Percentiles rank a stretch among this genome's conserved stretches.
These are phyloP conservation scores for Chloroclystis v-ata DNA, from an alignment of 2,888 invertebrate species.

Conservation along the genomic window DNA sequence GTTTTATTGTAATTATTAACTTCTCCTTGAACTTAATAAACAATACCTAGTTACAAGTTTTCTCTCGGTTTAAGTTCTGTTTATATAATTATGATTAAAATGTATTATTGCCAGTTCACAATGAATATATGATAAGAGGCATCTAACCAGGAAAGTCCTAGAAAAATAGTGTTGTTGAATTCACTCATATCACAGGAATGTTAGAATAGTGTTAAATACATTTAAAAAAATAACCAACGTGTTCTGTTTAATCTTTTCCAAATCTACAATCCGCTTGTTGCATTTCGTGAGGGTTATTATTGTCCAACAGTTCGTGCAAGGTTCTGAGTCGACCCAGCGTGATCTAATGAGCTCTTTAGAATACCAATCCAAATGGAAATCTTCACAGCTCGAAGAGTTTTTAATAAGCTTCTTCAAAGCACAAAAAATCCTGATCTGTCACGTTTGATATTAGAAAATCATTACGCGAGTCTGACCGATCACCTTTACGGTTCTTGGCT, in stretches of 20 bases:
- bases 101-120: too few species aligned
- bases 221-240: too few species aligned
- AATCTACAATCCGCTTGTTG: slow-evolving; percentile 55
- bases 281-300: slow-evolving; percentile 60
- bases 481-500: slow-evolving; percentile 25
- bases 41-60: too few species aligned
- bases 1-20: too few species aligned
- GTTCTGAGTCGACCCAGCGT: slow-evolving; percentile 41
- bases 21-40: too few species aligned
- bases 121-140: too few species aligned
- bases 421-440: slow-evolving; percentile 43
- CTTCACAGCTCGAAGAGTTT: slow-evolving; percentile 46
- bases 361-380: slow-evolving; percentile 50
- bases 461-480: slow-evolving; percentile 47
- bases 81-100: too few species aligned
- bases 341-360: slow-evolving; percentile 57
- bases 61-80: too few species aligned
- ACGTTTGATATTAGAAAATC: slow-evolving; percentile 54
- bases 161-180: too few species aligned
- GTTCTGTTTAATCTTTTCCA: slow-evolving; percentile 12
- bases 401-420: slow-evolving; percentile 50
- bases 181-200: too few species aligned
- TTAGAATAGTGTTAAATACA: too few species aligned
- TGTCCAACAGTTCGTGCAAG: slow-evolving; percentile 36
- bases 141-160: too few species aligned